A percentile compares a stretch with the other conserved stretches of the same genome.
These are phyloP conservation scores for Theocolax elegans DNA, from an alignment of 1,140 invertebrate genomes.

Conservation along the genomic window DNA sequence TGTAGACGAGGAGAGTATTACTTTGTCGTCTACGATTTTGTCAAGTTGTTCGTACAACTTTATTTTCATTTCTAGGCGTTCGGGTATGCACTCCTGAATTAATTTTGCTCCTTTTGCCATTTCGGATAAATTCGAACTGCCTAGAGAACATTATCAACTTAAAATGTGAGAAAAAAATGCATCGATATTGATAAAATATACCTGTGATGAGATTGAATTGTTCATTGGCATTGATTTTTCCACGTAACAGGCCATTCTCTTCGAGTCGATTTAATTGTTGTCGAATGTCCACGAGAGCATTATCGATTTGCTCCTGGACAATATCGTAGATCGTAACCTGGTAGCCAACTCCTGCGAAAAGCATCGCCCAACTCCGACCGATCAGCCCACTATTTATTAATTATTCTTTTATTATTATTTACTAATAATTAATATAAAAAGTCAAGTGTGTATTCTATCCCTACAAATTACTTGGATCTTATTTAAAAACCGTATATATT, in stretches of 20 bases:
- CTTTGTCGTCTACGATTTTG: constrained; percentile 75
- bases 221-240: constrained; percentile 76
- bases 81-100: constrained; percentile 93
- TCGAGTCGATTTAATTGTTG: constrained; percentile 79
- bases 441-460: too few species aligned
- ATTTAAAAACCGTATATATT: too few species aligned
- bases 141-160: too few species aligned
- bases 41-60: constrained; percentile 85
- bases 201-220: constrained; percentile 85
- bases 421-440: too few species aligned
- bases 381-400: constrained; percentile 83
- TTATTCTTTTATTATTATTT: too few species aligned
- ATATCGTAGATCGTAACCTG: constrained; percentile 88
- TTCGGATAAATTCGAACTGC: constrained; percentile 73
- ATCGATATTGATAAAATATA: constrained; percentile 53
- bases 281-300: constrained; percentile 80
- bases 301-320: constrained; percentile 77
- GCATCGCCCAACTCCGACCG: constrained; percentile 94
- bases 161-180: too few species aligned
- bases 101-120: constrained; percentile 79
- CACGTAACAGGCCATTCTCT: constrained; percentile 77
- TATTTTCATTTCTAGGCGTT: constrained; percentile 86
- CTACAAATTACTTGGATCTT: too few species aligned
- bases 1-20: constrained; percentile 90
- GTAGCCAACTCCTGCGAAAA: constrained; percentile 93